Evolutionary conservation across 2,888 invertebrate species (phyloP), one percentile per base, ranked within the genome.

Genomic region (Nineta flava): DNA sequence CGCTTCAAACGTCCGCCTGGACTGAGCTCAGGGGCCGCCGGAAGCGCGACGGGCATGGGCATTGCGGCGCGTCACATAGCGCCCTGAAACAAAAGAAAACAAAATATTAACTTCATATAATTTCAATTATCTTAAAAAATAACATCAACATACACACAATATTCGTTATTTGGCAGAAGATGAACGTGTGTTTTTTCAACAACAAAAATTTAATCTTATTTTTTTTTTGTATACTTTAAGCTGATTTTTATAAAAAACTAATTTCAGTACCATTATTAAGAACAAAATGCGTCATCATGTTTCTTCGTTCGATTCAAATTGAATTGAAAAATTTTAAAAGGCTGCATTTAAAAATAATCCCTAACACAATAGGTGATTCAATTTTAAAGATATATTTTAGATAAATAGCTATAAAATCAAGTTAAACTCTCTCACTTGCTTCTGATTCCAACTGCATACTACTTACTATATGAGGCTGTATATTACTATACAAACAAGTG

Each of bases 11-110:
- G 66, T 63, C 65, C 64, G 63, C 64, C 63, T 60, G 63, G 61
- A 64, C 63, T 65, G 59, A 66, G 65, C 67, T 68, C 68, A 68
- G 66, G 66, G 66, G 68, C 68, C 68, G 67, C 66, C 68, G 66
- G 66, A 65, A 67, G 67, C 67, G 67, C 66, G 63, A 67, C 67
- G 66, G 67, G 63, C 62, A 67, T 67, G 65, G 67, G 68, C 68
- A 68, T 68, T 64, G 65, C 68, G 67, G 65, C 66, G 67, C 68
- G 67, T 68, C 68, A 68, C 68, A 68, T 68, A 66, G 66, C 66
- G 67, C 65, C 66, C 68, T 68, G 62, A 10, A 66, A 66, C 57
- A 59, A 63, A 50, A 55, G 46, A 50, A 52, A 26, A 47, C n/a
- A 21, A 21, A 2, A 12, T 9, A 43, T 43, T 26, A 26, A 1